Base-by-base conservation (phyloP, 2,888 invertebrate species). In the Stenodera caucasica region DNA sequence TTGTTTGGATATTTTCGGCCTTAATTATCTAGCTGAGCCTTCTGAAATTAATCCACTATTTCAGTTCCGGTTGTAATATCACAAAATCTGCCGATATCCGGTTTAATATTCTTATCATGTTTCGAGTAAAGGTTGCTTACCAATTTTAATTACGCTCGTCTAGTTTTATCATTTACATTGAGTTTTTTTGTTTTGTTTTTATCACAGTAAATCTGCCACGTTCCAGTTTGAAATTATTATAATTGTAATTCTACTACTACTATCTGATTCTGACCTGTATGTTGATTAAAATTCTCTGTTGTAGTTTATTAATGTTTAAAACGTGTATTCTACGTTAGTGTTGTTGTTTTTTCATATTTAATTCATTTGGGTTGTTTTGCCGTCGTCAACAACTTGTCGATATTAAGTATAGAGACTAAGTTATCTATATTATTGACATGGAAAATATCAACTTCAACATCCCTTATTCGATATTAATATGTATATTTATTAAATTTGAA, bases 21-120 rank as follows among this genome's bases (percentile, higher is more conserved):
- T 45, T 23, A 12, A 45, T 23, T 21, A 5, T 21, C 11, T 45
- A 0, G 12, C 12, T 45, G 12, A 45, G 18, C 1, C 12, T 18
- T 23, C 2, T 26, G 2, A 52, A 37, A 57, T 57, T 55, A 61
- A 61, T 55, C 40, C 49, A 58, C 54, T 49, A 55, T 49, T 32
- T 61, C 37, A 26, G 51, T 50, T 49, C 33, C 33, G 35, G 18
- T 18, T 50, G 23, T 26, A 26, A 53, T 56, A 52, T 55, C 53
- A 62, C 37, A 52, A 30, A 21, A 26, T 26, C 26, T 45, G 14
- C 45, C 15, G 53, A 40, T 52, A 57, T 53, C 45, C 12, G n/a
- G 18, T 45, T 45, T 45, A 45, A 23, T 45, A 45, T 45, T 45
- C 45, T 45, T 45, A 45, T 45, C 45, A 9, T 45, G 45, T 45